These are phyloP conservation scores for Stictocephala bisonia DNA, from an alignment of 2,888 invertebrate species.

Conservation along the genomic window DNA sequence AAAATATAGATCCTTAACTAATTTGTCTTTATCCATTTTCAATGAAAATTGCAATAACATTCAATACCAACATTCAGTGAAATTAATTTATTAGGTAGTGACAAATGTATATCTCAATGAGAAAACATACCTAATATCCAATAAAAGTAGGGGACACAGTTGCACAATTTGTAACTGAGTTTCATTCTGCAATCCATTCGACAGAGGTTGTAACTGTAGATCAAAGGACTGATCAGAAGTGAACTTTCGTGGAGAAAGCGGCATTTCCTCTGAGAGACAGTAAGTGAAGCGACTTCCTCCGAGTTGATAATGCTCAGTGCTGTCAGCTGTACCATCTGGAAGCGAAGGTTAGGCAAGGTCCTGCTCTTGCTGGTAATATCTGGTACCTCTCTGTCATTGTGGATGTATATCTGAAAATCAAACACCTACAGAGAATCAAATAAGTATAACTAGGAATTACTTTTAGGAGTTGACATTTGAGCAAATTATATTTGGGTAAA, in stretches of 20 bases:
- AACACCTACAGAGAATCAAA: too few relatives aligned
- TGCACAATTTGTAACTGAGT: conserved; percentile 62
- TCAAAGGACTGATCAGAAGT: conserved; percentile 60
- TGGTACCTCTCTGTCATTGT: conserved; percentile 75
- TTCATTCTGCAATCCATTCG: conserved; percentile 63
- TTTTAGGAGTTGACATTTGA: too few relatives aligned
- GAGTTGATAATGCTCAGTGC: conserved; percentile 72
- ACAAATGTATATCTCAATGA: background rate
- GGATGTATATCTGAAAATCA: conserved; percentile 69
- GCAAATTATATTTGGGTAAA: too few relatives aligned
- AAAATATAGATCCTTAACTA: too few relatives aligned
- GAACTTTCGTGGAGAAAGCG: conserved; percentile 60
- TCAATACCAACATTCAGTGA: too few relatives aligned
- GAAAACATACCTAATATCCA: conserved; percentile 57
- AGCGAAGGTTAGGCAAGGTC: conserved; percentile 63
- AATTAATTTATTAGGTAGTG: too few relatives aligned
- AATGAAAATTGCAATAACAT: too few relatives aligned
- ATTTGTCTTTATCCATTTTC: too few relatives aligned
- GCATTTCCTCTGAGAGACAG: conserved; percentile 62
- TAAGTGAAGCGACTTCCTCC: conserved; percentile 65
- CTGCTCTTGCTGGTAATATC: conserved; percentile 70
- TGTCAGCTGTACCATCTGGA: conserved; percentile 71
- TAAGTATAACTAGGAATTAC: too few relatives aligned
- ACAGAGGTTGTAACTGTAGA: conserved; percentile 63
- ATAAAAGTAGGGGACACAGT: conserved; percentile 64